Percentiles rank a stretch among this genome's conserved stretches.
Evolutionary conservation across 2,113 vertebrate species (phyloP).

Genomic region (Oreochromis tanganicae): DNA sequence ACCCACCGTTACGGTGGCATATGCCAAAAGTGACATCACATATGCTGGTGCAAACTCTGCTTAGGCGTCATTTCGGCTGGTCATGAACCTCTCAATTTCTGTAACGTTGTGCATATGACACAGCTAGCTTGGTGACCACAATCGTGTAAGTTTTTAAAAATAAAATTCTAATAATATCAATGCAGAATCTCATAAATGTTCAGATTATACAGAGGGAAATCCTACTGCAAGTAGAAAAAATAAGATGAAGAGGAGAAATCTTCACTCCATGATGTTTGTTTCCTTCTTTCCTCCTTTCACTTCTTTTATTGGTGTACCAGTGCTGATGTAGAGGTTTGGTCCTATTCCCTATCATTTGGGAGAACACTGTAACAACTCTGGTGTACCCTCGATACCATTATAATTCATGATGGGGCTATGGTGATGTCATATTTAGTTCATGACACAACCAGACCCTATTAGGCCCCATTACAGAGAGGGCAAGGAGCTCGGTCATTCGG

Average conservation of each 20-base stretch:
- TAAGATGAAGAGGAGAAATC: background rate
- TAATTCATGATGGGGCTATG: background rate
- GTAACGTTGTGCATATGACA: background rate
- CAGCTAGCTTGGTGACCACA: background rate
- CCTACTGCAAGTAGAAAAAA: background rate
- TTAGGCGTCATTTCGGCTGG: fast-evolving
- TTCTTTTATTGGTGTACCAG: background rate
- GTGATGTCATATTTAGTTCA: background rate
- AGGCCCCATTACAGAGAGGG: background rate
- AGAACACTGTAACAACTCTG: background rate
- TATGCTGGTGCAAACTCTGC: background rate
- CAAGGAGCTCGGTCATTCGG: background rate
- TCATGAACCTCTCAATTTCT: background rate
- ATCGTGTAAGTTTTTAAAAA: background rate
- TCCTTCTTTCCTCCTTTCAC: background rate
- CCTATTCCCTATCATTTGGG: background rate
- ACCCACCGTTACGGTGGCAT: background rate
- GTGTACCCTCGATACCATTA: fast-evolving
- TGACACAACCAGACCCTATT: background rate
- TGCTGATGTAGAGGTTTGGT: background rate
- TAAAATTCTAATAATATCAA: background rate
- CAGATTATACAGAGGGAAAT: background rate
- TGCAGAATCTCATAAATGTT: background rate
- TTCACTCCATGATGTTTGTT: fast-evolving
- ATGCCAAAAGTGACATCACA: background rate